Conservation (phyloP, 2,113 vertebrate species). For the Acanthisitta chloris region DNA sequence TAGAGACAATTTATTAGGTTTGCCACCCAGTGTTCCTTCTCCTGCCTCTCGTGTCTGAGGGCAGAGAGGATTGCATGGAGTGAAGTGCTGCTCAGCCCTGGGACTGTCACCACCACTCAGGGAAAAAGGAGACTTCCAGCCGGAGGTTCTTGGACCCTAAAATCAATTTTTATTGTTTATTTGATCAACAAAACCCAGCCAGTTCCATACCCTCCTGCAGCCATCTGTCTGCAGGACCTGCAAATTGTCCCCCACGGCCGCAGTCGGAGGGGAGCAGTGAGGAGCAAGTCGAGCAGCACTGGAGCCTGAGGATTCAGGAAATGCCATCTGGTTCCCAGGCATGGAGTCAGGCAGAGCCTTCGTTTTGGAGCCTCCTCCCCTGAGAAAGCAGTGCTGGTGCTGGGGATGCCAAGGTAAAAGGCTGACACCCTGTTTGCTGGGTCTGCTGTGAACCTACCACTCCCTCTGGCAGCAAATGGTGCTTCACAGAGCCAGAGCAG, state of each 20-base stretch:
- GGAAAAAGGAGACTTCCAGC: background rate
- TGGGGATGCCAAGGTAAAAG: background rate
- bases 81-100: background rate
- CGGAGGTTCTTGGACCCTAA: background rate
- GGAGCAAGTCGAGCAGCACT: fast-evolving
- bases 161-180: background rate
- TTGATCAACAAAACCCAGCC: background rate
- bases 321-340: background rate
- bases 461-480: background rate
- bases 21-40: background rate
- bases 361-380: background rate
- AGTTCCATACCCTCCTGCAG: background rate
- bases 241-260: background rate
- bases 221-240: background rate
- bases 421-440: fast-evolving
- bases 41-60: background rate
- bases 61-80: background rate
- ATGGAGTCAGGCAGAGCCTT: background rate
- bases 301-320: background rate
- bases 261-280: fast-evolving
- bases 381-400: background rate
- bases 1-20: background rate
- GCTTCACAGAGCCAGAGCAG: background rate
- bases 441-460: background rate
- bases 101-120: background rate